These are phyloP conservation scores for Tenodera sinensis DNA, from an alignment of 2,888 invertebrate genomes.

Conservation along the genomic window DNA sequence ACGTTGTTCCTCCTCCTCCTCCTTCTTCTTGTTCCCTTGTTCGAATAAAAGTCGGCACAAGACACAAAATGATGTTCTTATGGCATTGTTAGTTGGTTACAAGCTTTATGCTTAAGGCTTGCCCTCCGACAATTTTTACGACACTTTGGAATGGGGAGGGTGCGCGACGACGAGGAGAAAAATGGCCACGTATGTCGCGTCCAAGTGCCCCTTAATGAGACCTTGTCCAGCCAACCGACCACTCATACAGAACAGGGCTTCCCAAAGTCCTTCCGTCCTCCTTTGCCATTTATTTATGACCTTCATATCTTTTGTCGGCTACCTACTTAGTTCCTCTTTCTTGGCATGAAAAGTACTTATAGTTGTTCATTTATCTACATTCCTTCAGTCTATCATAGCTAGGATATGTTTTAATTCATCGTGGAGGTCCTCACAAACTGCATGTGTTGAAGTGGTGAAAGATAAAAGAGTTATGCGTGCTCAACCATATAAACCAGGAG, in stretches of 20 bases:
- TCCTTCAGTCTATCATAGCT: too few species aligned
- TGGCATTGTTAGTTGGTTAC: not conserved
- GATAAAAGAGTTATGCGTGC: too few species aligned
- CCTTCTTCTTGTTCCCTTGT: too few species aligned
- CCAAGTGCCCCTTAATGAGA: not conserved
- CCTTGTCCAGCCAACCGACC: not conserved
- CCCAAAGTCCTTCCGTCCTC: not conserved
- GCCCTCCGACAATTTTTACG: not conserved
- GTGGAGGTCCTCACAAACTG: too few species aligned
- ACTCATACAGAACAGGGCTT: not conserved
- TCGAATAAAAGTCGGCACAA: not conserved
- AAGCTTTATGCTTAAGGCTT: not conserved
- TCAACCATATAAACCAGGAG: too few species aligned
- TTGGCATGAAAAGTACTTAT: too few species aligned
- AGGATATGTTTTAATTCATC: too few species aligned
- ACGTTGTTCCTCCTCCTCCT: not conserved
- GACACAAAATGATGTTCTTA: not conserved
- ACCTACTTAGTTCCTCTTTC: too few species aligned
- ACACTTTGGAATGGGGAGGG: not conserved
- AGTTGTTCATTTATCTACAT: too few species aligned
- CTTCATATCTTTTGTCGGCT: too few species aligned
- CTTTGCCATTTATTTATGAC: too few species aligned
- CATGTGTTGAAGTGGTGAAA: too few species aligned
- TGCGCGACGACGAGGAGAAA: not conserved
- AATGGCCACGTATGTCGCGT: not conserved